These are phyloP conservation scores for Caenorhabditis tropicalis DNA, from an alignment of 1,140 invertebrate species.

Conservation along the genomic window DNA sequence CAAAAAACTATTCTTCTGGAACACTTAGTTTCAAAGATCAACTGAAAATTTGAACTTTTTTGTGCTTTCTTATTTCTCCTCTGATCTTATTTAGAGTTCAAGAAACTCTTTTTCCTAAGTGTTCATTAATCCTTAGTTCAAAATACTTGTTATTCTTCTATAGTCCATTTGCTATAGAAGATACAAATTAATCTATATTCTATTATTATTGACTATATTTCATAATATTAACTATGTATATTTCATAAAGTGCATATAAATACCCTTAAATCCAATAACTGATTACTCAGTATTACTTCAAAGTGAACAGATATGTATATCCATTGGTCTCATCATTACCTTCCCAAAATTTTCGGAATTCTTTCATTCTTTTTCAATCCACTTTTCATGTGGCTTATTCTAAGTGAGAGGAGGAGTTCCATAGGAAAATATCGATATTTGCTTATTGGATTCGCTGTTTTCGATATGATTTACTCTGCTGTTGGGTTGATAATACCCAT, in stretches of 20 bases:
- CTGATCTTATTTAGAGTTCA: background rate
- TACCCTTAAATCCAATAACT: background rate
- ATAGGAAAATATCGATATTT: background rate
- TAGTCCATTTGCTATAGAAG: background rate
- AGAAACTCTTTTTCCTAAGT: background rate
- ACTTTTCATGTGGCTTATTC: background rate
- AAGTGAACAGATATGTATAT: background rate
- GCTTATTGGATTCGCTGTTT: background rate
- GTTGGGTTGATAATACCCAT: background rate
- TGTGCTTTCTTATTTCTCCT: background rate
- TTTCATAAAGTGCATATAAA: too few species aligned
- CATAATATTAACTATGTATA: too few species aligned
- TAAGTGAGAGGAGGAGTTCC: background rate
- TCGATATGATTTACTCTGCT: background rate
- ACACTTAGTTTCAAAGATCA: background rate
- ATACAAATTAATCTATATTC: background rate
- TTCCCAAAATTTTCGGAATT: background rate
- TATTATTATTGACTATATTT: background rate
- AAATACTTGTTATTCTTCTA: too few species aligned
- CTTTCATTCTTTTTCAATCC: background rate
- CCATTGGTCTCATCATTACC: background rate
- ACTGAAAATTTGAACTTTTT: background rate
- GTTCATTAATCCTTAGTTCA: background rate
- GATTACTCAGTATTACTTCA: background rate
- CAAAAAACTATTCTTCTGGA: background rate